These are phyloP conservation scores for Danaus chrysippus DNA, from an alignment of 2,888 invertebrate genomes.

Conservation along the genomic window DNA sequence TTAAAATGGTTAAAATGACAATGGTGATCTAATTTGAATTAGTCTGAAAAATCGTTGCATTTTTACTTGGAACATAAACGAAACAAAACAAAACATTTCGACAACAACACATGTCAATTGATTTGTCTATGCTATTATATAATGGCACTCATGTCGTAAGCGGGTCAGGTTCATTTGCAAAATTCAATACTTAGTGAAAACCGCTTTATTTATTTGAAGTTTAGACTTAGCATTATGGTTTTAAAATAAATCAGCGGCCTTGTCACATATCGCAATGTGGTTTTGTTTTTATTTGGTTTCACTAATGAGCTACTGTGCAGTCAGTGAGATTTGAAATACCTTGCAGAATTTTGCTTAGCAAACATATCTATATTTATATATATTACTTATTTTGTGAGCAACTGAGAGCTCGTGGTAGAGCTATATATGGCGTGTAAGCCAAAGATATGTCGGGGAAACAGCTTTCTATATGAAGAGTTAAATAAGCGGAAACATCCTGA, in stretches of 20 bases:
- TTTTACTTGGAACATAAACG: neutral
- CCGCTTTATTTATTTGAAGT: slow-evolving; percentile 9
- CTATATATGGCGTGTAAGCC: no score
- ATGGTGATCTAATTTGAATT: no score
- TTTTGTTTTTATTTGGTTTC: neutral
- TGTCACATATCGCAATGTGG: slow-evolving; percentile 2
- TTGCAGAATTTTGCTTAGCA: neutral
- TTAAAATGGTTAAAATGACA: no score
- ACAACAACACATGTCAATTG: neutral
- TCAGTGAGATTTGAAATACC: neutral
- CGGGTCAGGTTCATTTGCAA: slow-evolving; percentile 34
- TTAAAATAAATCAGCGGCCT: slow-evolving; percentile 14
- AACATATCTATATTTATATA: neutral
- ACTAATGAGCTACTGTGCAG: neutral
- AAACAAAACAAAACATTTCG: neutral
- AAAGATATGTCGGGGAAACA: no score
- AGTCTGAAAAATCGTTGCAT: neutral
- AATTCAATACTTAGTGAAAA: slow-evolving; percentile 28
- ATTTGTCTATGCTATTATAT: slow-evolving; percentile 3
- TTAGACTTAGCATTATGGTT: slow-evolving; percentile 8
- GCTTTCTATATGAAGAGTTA: no score
- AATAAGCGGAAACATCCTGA: no score
- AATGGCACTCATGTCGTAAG: slow-evolving; percentile 27
- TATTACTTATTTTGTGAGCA: neutral
- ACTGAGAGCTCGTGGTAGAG: neutral